Evolutionary conservation across 1,140 invertebrate species (phyloP).

Genomic region (Hypsibius dujardini): DNA sequence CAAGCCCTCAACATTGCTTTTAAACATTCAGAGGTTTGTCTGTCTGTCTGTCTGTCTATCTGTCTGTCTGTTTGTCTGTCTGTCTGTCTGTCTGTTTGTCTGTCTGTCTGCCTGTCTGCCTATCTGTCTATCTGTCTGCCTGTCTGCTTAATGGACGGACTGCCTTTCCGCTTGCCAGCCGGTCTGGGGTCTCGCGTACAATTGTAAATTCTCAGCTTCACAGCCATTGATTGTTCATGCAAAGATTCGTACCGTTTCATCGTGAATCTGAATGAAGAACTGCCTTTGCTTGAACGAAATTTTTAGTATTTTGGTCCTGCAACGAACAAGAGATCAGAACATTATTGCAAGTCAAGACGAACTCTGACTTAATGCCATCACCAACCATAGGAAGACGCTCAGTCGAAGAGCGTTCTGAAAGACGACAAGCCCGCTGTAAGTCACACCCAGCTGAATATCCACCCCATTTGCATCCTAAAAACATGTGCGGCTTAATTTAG

Average conservation of each 20-base stretch:
- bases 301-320: conserved; percentile 93
- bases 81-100: too few species aligned
- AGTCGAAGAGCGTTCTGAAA: conserved; percentile 82
- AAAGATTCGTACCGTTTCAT: conserved; percentile 57
- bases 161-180: too few species aligned
- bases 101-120: too few species aligned
- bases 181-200: conserved; percentile 4
- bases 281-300: conserved; percentile 96
- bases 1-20: too few species aligned
- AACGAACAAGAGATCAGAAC: conserved; percentile 20
- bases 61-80: too few species aligned
- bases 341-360: background rate
- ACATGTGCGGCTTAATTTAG: too few species aligned
- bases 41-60: too few species aligned
- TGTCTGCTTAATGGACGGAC: too few species aligned
- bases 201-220: conserved; percentile 9
- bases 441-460: conserved; percentile 82
- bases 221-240: conserved; percentile 6
- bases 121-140: too few species aligned
- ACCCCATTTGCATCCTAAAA: conserved; percentile 68
- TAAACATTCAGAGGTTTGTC: too few species aligned
- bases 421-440: conserved; percentile 60
- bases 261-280: conserved; percentile 82
- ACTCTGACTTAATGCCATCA: conserved; percentile 13
- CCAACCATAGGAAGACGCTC: conserved; percentile 69